phyloP scores from a whole-genome alignment of 2,797 vertebrate species.

The Mus caroli region DNA sequence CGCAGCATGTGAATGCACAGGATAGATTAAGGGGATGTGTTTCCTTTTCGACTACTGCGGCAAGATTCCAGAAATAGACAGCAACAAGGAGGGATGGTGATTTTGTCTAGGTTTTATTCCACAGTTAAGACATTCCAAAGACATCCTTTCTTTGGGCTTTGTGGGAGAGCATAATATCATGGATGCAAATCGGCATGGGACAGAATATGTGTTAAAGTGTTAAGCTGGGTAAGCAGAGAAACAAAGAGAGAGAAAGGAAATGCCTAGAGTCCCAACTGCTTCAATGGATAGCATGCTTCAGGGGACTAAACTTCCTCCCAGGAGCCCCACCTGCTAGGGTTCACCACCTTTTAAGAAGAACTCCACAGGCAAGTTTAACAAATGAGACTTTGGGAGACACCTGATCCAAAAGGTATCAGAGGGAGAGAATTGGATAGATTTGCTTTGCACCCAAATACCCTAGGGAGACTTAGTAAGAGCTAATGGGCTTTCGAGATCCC shows the following conservation, averaged over 20 bases:
- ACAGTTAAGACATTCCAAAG: too few relatives aligned
- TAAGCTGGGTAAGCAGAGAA: neutral
- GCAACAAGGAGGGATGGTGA: too few relatives aligned
- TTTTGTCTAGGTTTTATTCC: neutral
- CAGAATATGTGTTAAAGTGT: neutral
- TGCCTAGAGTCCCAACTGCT: too few relatives aligned
- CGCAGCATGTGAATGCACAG: neutral
- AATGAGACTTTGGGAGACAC: too few relatives aligned
- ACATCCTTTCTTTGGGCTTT: neutral
- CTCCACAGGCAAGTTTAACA: neutral
- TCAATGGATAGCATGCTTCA: neutral
- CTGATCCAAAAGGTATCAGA: constrained; percentile 27
- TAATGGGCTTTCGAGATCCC: constrained; percentile 26
- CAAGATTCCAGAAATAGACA: neutral
- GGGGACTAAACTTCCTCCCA: neutral
- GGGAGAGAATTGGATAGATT: neutral
- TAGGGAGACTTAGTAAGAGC: constrained; percentile 36
- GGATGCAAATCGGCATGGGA: neutral
- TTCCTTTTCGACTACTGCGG: neutral
- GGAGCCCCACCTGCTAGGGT: neutral
- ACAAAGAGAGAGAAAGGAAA: neutral
- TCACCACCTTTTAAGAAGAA: too few relatives aligned
- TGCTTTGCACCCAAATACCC: constrained; percentile 35
- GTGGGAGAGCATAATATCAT: neutral
- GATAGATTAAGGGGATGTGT: neutral